Percentiles rank a stretch among this genome's conserved stretches.
These are phyloP conservation scores for Xiphophorus couchianus DNA, from an alignment of 2,113 vertebrate genomes.

Conservation along the genomic window DNA sequence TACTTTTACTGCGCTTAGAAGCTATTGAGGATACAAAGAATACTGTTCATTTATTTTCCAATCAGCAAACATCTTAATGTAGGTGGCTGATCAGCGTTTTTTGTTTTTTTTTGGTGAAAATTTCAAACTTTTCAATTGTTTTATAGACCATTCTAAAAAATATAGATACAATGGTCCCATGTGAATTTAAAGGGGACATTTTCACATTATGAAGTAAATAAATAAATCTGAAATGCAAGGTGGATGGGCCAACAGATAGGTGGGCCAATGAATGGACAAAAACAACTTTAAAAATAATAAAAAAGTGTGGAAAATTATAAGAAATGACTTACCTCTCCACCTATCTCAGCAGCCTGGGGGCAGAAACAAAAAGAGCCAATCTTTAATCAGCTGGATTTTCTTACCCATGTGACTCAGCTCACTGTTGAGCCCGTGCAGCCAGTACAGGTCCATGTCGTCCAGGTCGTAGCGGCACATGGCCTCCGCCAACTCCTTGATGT, in stretches of 20 bases:
- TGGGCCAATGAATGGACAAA: neutral
- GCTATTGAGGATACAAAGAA: too few species aligned
- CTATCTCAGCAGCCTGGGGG: too few species aligned
- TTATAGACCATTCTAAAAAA: neutral
- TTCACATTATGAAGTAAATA: neutral
- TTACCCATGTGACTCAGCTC: slow-evolving; percentile 91
- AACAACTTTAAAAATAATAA: neutral
- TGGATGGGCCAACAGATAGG: neutral
- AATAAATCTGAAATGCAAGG: neutral
- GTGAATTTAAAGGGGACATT: neutral
- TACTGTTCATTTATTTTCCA: too few species aligned
- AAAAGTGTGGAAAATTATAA: too few species aligned
- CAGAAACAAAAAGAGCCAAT: neutral
- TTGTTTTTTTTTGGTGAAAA: too few species aligned
- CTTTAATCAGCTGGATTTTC: neutral
- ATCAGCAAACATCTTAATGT: too few species aligned
- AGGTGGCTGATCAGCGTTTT: too few species aligned
- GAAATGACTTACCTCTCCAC: too few species aligned
- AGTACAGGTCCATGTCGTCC: slow-evolving; percentile 94
- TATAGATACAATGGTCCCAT: neutral
- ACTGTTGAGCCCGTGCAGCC: slow-evolving; percentile 89
- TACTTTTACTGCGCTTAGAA: too few species aligned
- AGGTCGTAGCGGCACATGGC: slow-evolving; percentile 94
- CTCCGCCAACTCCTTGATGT: slow-evolving; percentile 91
- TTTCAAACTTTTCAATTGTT: neutral